Base-by-base conservation (phyloP, 2,113 vertebrate species). In the Gambusia affinis region DNA sequence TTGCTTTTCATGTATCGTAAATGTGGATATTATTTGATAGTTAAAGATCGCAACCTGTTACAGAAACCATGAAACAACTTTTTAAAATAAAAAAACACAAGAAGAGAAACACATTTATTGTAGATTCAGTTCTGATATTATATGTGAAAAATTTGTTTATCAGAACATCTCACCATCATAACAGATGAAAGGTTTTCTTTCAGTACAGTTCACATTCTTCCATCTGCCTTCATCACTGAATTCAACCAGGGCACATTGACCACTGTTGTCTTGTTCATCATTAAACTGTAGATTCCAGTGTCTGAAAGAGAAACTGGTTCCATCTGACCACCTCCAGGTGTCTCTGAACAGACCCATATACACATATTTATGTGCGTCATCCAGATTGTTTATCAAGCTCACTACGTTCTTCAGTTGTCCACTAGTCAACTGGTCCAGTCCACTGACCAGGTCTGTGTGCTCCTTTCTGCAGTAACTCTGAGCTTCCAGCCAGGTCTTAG, bases 391-490 rank as follows among this genome's bases (percentile, higher is more conserved):
- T 72, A 8, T 35, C 51, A 0, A 14, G n/a, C n/a, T n/a, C n/a
- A n/a, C n/a, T 27, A 60, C 3, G 3, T 17, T 3, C 4, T 3
- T 39, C 15, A 7, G 27, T 4, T 62, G 1, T 31, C 14, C 19
- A 19, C 63, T 28, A 0, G 30, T 4, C 3, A 31, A 0, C 37
- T 72, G 70, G 22, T 57, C 8, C 28, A 7, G 11, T 63, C 28
- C 60, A 44, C 60, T 70, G 67, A 79, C 4, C 64, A 85, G 79
- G 42, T 85, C 82, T 24, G 76, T 75, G 70, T 78, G 27, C 0
- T 60, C 0, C 22, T 68, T 1, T 63, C 79, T 79, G 61, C 85
- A 87, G 76, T 68, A 74, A 0, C 3, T 54, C 57, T 74, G 85
- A 69, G 79, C 79, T 1, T 67, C 0, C 3, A 0, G 2, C 82